Percentiles rank a stretch among this genome's conserved stretches.
phyloP scores from a whole-genome alignment of 2,797 vertebrate genomes.

The Enteromius thamalakanensis region DNA sequence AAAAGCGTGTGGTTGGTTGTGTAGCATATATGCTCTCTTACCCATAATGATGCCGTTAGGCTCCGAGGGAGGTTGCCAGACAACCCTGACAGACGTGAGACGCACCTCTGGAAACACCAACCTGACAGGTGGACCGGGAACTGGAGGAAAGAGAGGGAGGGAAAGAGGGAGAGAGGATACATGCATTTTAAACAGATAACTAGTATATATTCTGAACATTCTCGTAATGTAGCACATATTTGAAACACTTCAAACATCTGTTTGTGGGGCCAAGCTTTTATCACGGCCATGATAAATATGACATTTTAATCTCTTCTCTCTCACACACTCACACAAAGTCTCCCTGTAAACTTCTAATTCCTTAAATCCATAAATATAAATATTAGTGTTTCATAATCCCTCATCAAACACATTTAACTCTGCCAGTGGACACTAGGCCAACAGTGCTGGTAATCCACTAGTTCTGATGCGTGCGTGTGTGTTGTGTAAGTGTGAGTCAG shows the following conservation, averaged over 20 bases:
- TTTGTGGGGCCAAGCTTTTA: conserved; percentile 28
- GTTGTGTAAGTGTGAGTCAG: conserved; percentile 16
- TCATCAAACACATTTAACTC: conserved; percentile 52
- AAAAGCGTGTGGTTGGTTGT: not conserved
- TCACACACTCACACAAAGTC: conserved; percentile 26
- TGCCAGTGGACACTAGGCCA: conserved; percentile 44
- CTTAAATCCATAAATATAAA: conserved; percentile 52
- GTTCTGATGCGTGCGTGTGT: conserved; percentile 1
- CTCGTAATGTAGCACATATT: conserved; percentile 9
- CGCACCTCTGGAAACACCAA: conserved; percentile 83
- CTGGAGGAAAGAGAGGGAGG: conserved; percentile 59
- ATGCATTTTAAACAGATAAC: conserved; percentile 29
- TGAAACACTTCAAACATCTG: conserved; percentile 41
- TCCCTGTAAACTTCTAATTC: conserved; percentile 35
- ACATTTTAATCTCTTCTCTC: conserved; percentile 37
- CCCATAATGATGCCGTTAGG: conserved; percentile 84
- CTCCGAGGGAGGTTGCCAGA: conserved; percentile 82
- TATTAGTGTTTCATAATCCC: conserved; percentile 51
- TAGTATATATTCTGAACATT: conserved; percentile 1
- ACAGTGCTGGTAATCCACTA: conserved; percentile 38
- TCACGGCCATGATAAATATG: conserved; percentile 15
- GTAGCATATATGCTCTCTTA: conserved; percentile 64
- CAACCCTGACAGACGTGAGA: conserved; percentile 76
- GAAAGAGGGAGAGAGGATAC: conserved; percentile 8
- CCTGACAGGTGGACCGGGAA: conserved; percentile 79